Base-by-base conservation (phyloP, 2,888 invertebrate genomes). In the Brenthis hecate region DNA sequence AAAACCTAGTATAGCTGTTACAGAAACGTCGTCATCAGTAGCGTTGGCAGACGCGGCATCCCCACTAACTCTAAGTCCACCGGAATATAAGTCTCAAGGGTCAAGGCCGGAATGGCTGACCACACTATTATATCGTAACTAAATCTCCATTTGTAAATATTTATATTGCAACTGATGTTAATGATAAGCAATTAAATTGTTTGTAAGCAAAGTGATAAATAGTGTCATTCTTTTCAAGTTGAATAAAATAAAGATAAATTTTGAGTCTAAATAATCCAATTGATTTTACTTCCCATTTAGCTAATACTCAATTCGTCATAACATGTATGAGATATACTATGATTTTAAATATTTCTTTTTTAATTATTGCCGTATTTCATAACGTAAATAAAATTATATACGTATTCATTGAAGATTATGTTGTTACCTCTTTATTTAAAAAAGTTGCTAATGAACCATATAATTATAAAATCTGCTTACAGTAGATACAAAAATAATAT, bases 1-100 rank as follows among this genome's bases (percentile, higher is more conserved):
- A 19, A 94, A 94, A 78, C 92, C 94, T 14, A 91, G 88, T 74
- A 85, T 92, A 77, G 91, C 93, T 32, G 93, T 93, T 50, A 93
- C 93, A 56, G 91, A 92, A 77, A 86, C 91, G 51, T 88, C 91
- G 11, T 92, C 91, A n/a, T 88, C 90, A 36, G 88, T 87, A 62
- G 85, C 87, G 54, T 75, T 89, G 75, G 88, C 89, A 54, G 92
- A 89, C 74, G 88, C 89, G 28, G 87, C 90, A 11, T 88, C 91
- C 13, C 89, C 91, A 6, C 75, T 92, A 69, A 89, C 91, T 63
- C 79, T 92, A 63, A 87, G 89, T 71, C 86, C 91, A 1, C 85
- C 90, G 13, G 92, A 91, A 72, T 91, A 88, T 73, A 90, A 88
- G 71, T 81, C 86, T 13, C 88, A 89, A 73, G 89, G 89, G 70